A percentile compares a stretch with the other conserved stretches of the same genome.
phyloP scores from a whole-genome alignment of 2,113 vertebrate genomes.

The Rallus limicola region DNA sequence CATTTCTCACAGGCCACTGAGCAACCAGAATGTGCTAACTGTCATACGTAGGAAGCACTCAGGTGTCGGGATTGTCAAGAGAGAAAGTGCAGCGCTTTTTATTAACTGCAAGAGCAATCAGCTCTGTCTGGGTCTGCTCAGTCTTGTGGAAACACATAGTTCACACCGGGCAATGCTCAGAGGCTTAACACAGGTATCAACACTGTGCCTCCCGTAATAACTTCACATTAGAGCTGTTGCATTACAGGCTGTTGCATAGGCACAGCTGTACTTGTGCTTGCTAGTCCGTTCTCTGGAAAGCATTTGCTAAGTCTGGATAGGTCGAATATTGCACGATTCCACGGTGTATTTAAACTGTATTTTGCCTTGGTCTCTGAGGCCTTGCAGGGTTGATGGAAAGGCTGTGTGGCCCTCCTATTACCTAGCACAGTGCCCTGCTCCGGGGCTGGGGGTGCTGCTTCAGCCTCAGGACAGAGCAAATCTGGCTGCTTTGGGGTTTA shows the following conservation, averaged over 20 bases:
- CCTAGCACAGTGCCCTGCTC: background rate
- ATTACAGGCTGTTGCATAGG: background rate
- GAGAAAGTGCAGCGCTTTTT: conserved; percentile 64
- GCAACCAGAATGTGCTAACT: conserved; percentile 70
- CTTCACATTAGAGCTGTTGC: conserved; percentile 51
- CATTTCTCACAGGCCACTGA: conserved; percentile 68
- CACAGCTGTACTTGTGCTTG: background rate
- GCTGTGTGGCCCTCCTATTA: background rate
- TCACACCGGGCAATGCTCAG: conserved; percentile 61
- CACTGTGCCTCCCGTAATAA: conserved; percentile 44
- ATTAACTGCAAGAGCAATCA: conserved; percentile 72
- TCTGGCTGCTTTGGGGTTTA: background rate
- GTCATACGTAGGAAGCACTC: conserved; percentile 64
- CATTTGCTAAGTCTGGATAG: background rate
- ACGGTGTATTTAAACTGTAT: background rate
- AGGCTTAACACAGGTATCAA: conserved; percentile 66
- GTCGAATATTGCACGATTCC: background rate
- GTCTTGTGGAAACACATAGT: conserved; percentile 70
- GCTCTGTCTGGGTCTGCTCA: conserved; percentile 68
- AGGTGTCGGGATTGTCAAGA: conserved; percentile 69
- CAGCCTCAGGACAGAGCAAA: background rate
- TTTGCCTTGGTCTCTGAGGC: background rate
- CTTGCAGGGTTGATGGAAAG: background rate
- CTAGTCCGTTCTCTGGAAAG: background rate
- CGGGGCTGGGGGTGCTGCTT: background rate